phyloP scores from a whole-genome alignment of 2,113 vertebrate species.

The Stictonetta naevosa region DNA sequence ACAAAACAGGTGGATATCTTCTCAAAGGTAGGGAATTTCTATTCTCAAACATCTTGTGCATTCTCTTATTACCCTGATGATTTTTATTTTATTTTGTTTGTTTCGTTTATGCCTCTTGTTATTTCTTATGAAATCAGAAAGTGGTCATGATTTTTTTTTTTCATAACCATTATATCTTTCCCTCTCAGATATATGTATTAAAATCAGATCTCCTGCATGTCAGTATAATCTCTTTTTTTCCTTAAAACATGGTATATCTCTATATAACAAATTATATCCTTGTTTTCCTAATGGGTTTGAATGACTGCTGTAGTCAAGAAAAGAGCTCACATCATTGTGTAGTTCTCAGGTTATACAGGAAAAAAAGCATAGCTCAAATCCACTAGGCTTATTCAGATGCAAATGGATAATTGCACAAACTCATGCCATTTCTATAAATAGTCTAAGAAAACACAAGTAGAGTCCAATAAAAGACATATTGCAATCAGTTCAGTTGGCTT shows the following conservation, averaged over 20 bases:
- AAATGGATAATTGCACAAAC: background rate
- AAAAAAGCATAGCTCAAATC: background rate
- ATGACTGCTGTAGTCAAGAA: background rate
- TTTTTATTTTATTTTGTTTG: background rate
- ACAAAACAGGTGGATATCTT: background rate
- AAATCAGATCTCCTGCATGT: background rate
- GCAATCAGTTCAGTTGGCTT: background rate
- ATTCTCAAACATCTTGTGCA: background rate
- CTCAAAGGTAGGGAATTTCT: background rate
- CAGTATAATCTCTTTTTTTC: background rate
- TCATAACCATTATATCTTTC: background rate
- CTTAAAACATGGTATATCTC: background rate
- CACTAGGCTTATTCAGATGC: background rate
- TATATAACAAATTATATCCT: background rate
- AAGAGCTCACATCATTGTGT: accelerated
- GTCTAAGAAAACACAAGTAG: background rate
- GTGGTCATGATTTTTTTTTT: background rate
- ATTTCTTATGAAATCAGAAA: background rate
- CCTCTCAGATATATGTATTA: background rate
- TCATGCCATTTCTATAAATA: background rate
- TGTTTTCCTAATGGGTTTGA: background rate
- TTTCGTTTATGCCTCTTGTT: background rate
- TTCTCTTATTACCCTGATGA: background rate
- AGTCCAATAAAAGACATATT: background rate
- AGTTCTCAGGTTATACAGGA: background rate